Conservation (phyloP, 1,140 invertebrate species). For the Chlorops oryzae region DNA sequence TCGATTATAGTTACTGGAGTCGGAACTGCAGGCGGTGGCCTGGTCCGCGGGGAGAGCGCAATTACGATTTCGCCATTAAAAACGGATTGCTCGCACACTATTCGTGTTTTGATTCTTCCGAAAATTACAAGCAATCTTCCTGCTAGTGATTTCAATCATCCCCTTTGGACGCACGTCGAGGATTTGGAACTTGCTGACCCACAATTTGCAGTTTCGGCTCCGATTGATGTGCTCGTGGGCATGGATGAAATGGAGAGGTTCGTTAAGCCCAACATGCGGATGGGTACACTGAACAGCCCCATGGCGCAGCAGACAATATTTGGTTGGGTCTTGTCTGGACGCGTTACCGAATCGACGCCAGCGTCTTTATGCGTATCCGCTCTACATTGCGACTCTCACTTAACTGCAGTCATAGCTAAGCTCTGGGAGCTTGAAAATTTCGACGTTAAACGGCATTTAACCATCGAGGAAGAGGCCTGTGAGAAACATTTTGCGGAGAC, state of each 20-base stretch:
- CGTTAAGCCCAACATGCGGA: neutral
- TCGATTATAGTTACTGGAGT: no score
- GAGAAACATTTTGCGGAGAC: neutral
- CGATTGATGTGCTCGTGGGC: neutral
- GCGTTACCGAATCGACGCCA: neutral
- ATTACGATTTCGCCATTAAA: no score
- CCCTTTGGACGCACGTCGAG: neutral
- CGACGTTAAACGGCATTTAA: neutral
- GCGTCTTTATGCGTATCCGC: neutral
- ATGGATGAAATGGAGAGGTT: conserved; percentile 6
- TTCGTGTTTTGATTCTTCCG: neutral
- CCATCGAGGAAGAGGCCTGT: neutral
- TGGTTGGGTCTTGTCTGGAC: conserved; percentile 3
- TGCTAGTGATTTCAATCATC: neutral
- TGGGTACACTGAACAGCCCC: neutral
- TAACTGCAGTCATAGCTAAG: neutral
- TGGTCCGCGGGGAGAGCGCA: no score
- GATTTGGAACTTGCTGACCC: conserved; percentile 1
- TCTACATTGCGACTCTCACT: neutral
- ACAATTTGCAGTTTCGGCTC: neutral
- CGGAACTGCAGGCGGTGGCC: no score
- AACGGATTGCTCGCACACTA: no score
- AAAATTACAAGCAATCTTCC: conserved; percentile 5
- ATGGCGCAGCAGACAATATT: neutral
- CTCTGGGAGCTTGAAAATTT: neutral